These are phyloP conservation scores for Scaptomyza cyrtandrae DNA, from an alignment of 2,888 invertebrate genomes.

Conservation along the genomic window DNA sequence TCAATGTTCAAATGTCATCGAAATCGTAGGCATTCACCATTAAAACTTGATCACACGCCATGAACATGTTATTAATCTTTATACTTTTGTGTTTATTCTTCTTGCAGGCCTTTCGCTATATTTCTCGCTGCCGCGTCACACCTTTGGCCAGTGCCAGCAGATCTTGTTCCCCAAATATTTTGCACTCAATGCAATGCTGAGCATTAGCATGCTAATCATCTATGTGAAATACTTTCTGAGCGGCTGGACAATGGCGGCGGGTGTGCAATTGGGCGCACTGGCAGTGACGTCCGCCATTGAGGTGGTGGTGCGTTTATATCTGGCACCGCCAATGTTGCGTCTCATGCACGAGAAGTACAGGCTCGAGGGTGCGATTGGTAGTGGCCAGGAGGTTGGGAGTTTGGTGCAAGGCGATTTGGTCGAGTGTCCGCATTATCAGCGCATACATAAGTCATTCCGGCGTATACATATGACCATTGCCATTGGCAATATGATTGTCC, in stretches of 20 bases:
- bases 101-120: conserved; percentile 92
- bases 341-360: conserved; percentile 90
- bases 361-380: conserved; percentile 90
- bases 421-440: conserved; percentile 92
- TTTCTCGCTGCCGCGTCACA: conserved; percentile 93
- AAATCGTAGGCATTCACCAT: conserved; percentile 47
- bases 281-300: conserved; percentile 87
- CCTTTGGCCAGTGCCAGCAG: conserved; percentile 94
- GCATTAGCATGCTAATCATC: conserved; percentile 89
- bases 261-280: conserved; percentile 85
- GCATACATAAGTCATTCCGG: conserved; percentile 90
- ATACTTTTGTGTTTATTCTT: not conserved
- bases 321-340: conserved; percentile 90
- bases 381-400: conserved; percentile 91
- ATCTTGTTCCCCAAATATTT: conserved; percentile 95
- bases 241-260: conserved; percentile 86
- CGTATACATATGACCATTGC: conserved; percentile 91
- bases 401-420: conserved; percentile 89
- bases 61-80: not conserved
- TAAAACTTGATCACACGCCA: not conserved
- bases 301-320: conserved; percentile 90
- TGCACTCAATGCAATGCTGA: conserved; percentile 90
- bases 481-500: conserved; percentile 90
- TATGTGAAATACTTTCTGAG: conserved; percentile 86
- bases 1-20: conserved; percentile 10